Conservation (phyloP, 1,140 invertebrate genomes). For the Camponotus pennsylvanicus region DNA sequence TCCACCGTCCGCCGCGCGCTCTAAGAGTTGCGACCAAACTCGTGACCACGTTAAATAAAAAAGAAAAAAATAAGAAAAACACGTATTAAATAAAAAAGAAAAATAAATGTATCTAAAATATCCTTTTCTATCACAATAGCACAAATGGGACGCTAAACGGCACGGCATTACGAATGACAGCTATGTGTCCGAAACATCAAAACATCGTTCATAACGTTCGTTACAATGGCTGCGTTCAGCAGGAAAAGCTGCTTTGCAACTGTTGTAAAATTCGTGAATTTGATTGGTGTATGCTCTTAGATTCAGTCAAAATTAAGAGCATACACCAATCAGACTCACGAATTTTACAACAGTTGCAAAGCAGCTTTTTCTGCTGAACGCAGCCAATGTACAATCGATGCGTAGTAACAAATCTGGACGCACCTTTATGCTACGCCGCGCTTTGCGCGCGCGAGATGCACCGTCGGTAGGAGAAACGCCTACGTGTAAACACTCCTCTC, state of each 20-base stretch:
- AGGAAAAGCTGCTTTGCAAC: no score
- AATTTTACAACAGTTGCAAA: no score
- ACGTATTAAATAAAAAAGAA: background rate
- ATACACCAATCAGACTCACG: no score
- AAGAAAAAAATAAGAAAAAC: background rate
- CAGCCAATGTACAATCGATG: background rate
- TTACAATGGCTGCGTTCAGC: no score
- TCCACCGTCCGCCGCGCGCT: background rate
- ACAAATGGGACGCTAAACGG: background rate
- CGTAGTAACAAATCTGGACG: slow-evolving; percentile 24
- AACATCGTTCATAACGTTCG: background rate
- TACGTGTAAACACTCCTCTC: slow-evolving; percentile 51
- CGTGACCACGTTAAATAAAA: background rate
- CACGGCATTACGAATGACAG: background rate
- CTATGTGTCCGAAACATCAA: background rate
- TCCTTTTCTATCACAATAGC: background rate
- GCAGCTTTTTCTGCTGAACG: no score
- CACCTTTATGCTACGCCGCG: slow-evolving; percentile 38
- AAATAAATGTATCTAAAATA: background rate
- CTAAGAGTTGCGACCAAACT: background rate
- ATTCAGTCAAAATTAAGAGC: no score
- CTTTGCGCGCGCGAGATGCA: slow-evolving; percentile 48
- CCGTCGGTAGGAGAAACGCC: slow-evolving; percentile 45
- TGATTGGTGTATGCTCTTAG: no score
- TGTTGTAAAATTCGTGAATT: no score